Evolutionary conservation across 2,888 invertebrate species (phyloP).

Genomic region (Augochlorella aurata): DNA sequence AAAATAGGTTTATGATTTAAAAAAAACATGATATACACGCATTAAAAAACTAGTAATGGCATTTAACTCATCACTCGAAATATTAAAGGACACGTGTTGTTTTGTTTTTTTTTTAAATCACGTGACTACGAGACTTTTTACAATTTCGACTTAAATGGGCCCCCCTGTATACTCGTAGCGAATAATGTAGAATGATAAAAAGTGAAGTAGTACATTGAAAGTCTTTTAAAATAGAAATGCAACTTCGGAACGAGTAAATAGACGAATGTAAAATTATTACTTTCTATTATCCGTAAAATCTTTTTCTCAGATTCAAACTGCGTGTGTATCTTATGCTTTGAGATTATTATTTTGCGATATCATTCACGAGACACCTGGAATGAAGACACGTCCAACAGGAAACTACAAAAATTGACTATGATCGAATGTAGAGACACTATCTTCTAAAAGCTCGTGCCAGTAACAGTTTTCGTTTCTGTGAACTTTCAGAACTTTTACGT

Average conservation of each 20-base stretch:
- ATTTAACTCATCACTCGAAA: too few relatives aligned
- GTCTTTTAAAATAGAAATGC: not conserved
- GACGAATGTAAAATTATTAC: not conserved
- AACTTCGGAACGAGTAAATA: not conserved
- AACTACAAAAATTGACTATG: constrained; percentile 34
- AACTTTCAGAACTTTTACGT: constrained; percentile 26
- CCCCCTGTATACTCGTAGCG: too few relatives aligned
- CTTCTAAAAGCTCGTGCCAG: constrained; percentile 52
- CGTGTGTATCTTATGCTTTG: not conserved
- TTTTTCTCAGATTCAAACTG: not conserved
- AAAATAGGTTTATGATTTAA: too few relatives aligned
- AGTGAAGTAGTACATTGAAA: too few relatives aligned
- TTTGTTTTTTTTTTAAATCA: too few relatives aligned
- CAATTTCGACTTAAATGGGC: too few relatives aligned
- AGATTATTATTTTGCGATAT: not conserved
- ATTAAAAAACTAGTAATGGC: too few relatives aligned
- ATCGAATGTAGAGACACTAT: constrained; percentile 26
- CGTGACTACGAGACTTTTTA: too few relatives aligned
- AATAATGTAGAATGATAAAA: too few relatives aligned
- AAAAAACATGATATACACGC: too few relatives aligned
- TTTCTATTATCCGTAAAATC: not conserved
- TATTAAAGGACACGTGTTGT: too few relatives aligned
- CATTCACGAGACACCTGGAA: not conserved
- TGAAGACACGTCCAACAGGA: not conserved
- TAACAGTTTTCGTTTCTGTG: constrained; percentile 37